Conservation (phyloP, 2,888 invertebrate genomes). For the Pharmacophagus antenor region DNA sequence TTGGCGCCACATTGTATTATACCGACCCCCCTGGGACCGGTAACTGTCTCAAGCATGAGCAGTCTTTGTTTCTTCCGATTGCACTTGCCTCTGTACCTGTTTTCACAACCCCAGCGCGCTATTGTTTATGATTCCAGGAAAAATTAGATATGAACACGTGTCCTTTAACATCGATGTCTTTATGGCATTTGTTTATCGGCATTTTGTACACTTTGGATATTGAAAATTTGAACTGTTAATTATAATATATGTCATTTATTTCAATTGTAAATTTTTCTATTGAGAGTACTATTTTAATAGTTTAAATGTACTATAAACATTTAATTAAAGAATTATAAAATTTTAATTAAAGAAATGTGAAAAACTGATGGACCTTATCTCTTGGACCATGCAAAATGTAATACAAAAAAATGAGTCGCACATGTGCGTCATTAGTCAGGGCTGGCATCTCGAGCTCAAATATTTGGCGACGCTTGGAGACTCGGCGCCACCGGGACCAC, state of each 20-base stretch:
- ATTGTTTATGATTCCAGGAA: constrained; percentile 56
- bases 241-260: no score
- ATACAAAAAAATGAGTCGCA: constrained; percentile 53
- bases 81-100: constrained; percentile 33
- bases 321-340: background rate
- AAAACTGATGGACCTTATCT: constrained; percentile 44
- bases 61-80: constrained; percentile 52
- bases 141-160: constrained; percentile 60
- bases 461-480: constrained; percentile 73
- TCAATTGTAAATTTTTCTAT: no score
- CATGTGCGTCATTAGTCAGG: constrained; percentile 75
- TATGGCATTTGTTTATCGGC: constrained; percentile 39
- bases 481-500: constrained; percentile 62
- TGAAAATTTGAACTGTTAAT: no score
- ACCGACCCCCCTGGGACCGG: constrained; percentile 50
- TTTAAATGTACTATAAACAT: no score
- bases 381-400: constrained; percentile 36
- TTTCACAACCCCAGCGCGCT: constrained; percentile 40
- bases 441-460: constrained; percentile 58
- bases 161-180: constrained; percentile 43
- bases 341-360: constrained; percentile 15
- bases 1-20: constrained; percentile 69
- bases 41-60: constrained; percentile 56
- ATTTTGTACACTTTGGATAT: constrained; percentile 17
- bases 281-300: no score